These are phyloP conservation scores for Subacronicta megacephala DNA, from an alignment of 2,888 invertebrate genomes.

Conservation along the genomic window DNA sequence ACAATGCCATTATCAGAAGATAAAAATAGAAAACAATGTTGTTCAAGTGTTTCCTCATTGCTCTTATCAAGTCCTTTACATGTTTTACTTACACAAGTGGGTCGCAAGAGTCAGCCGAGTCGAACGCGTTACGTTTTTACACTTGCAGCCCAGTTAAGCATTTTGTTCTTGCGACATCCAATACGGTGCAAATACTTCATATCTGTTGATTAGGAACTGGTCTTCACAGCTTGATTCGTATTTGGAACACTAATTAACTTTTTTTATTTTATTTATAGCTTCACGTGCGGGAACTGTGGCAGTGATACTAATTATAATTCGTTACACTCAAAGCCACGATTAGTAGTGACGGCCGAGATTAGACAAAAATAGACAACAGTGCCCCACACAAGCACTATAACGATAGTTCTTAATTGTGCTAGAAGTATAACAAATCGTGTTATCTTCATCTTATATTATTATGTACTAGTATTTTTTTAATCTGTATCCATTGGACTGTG, in stretches of 20 bases:
- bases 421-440: not conserved
- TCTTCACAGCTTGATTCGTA: conserved; percentile 36
- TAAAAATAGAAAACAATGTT: conserved; percentile 26
- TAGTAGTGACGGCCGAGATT: conserved; percentile 24
- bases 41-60: conserved; percentile 58
- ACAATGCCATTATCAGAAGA: conserved; percentile 22
- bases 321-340: conserved; percentile 34
- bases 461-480: too few relatives aligned
- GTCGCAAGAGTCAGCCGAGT: conserved; percentile 68
- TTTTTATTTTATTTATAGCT: conserved; percentile 39
- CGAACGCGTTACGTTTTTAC: conserved; percentile 76
- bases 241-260: conserved; percentile 45
- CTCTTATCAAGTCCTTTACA: conserved; percentile 64
- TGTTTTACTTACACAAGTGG: conserved; percentile 68
- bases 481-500: too few relatives aligned
- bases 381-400: conserved; percentile 18
- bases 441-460: too few relatives aligned
- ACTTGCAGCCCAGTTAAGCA: conserved; percentile 50
- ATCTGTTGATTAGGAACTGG: conserved; percentile 36
- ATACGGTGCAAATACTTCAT: conserved; percentile 57
- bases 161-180: conserved; percentile 65
- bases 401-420: conserved; percentile 11
- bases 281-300: conserved; percentile 21
- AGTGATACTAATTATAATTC: conserved; percentile 43
- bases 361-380: conserved; percentile 33